These are phyloP conservation scores for Stichopus chloronotus DNA, from an alignment of 35 echinoderm and acorn worm species.

Conservation along the genomic window DNA sequence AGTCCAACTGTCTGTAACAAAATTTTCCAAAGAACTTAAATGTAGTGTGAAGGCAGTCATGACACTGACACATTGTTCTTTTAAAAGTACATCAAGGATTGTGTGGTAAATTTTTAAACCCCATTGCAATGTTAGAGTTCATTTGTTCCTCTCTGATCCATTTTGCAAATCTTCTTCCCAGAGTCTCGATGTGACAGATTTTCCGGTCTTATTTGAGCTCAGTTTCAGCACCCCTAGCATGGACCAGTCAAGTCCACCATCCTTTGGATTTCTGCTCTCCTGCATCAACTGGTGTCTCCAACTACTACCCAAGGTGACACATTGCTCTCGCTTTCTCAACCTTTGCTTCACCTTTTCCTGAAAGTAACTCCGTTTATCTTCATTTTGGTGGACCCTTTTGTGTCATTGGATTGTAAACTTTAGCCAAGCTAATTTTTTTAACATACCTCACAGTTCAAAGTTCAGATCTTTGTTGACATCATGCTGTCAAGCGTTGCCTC, in stretches of 20 bases:
- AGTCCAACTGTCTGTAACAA: too few relatives aligned
- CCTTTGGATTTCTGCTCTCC: constrained; percentile 87
- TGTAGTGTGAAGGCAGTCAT: too few relatives aligned
- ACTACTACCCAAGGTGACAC: constrained; percentile 82
- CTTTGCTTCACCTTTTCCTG: neutral
- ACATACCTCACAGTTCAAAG: neutral
- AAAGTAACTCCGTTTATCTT: neutral
- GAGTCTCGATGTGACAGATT: constrained; percentile 88
- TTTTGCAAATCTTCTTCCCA: neutral
- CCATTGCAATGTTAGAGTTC: neutral
- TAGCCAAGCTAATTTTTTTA: neutral
- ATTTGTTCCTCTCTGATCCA: neutral
- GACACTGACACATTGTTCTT: too few relatives aligned
- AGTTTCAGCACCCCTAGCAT: constrained; percentile 86
- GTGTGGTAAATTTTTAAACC: too few relatives aligned
- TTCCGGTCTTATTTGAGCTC: constrained; percentile 72
- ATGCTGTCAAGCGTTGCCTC: too few relatives aligned
- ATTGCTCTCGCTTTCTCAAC: neutral
- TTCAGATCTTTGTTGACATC: too few relatives aligned
- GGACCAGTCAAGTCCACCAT: constrained; percentile 69
- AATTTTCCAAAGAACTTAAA: too few relatives aligned
- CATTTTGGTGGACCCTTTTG: neutral
- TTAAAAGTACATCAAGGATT: too few relatives aligned
- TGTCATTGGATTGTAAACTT: neutral
- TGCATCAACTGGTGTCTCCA: constrained; percentile 87